Evolutionary conservation across 2,113 vertebrate species (phyloP).

Genomic region (Orthonyx spaldingii): DNA sequence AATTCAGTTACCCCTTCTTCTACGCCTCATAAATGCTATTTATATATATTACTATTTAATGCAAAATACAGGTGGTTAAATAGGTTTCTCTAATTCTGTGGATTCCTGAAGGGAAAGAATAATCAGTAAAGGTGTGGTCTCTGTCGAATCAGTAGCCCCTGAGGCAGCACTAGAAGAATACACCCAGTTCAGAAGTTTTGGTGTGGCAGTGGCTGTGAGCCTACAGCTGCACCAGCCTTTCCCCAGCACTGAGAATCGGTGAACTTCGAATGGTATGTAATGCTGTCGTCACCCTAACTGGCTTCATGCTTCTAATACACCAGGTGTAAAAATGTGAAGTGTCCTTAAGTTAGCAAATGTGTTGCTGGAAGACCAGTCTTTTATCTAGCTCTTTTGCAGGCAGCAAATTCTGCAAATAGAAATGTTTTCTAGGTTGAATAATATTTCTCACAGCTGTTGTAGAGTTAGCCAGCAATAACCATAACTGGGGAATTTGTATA

Average conservation of each 20-base stretch:
- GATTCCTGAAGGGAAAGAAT: neutral
- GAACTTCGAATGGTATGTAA: neutral
- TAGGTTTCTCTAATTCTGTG: neutral
- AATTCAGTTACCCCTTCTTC: neutral
- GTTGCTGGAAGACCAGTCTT: neutral
- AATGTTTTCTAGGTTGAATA: neutral
- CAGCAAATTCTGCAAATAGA: neutral
- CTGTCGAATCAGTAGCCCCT: neutral
- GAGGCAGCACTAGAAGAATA: neutral
- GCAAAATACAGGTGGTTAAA: neutral
- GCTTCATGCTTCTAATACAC: neutral
- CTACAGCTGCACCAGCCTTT: neutral
- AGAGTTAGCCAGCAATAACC: neutral
- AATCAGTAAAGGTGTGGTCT: neutral
- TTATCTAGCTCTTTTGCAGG: neutral
- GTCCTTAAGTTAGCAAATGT: neutral
- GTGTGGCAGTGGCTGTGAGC: neutral
- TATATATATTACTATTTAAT: no score
- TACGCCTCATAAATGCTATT: no score
- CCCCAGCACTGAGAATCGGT: rapidly evolving
- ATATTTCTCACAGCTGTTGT: neutral
- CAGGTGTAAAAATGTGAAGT: neutral
- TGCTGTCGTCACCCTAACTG: neutral
- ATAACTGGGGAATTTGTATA: neutral
- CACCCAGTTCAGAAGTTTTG: neutral